Evolutionary conservation across 2,888 invertebrate species (phyloP), one percentile per base, ranked within the genome.

Genomic region (Drosophila neonasuta): DNA sequence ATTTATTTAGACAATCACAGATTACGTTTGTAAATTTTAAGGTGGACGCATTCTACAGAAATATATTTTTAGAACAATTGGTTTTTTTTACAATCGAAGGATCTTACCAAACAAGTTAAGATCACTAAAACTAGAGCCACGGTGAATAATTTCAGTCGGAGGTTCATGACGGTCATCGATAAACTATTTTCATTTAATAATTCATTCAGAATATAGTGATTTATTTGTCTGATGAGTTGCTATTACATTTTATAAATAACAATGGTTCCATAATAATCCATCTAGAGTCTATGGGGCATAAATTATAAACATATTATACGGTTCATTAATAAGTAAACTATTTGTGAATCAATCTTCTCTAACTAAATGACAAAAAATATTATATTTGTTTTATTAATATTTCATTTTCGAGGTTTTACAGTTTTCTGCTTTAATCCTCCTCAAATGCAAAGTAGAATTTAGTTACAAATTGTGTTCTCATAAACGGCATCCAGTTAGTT

Each of bases 1-100:
- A 55, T 29, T 48, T 56, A n/a, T 61, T 61, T 0, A 41, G 8
- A 2, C 46, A 32, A 2, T 61, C 61, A 11, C 61, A 61, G 1
- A 48, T 30, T 2, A 45, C 17, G 29, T 60, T 59, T 4, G 59
- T 51, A 2, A 59, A 51, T 32, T 59, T 59, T 0, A 51, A 10
- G 1, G 32, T 6, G 2, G 41, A 2, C 2, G 50, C 49, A 50
- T 58, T 20, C 58, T 58, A 24, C 10, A 49, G 20, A 3, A 6
- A 10, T 6, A 1, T 1, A 30, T 30, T 41, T 11, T 2, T 6
- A 8, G 11, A 6, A 17, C 17, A 8, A 44, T n/a, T 29, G 5
- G 6, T 13, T 17, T 24, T 17, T 24, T 7, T 7, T 30, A 10
- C 8, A 55, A n/a, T 17, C 11, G 0, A 8, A 5, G 2, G 9